Percentiles rank a stretch among this genome's conserved stretches.
phyloP scores from a whole-genome alignment of 2,113 vertebrate species.

The Turnix velox region DNA sequence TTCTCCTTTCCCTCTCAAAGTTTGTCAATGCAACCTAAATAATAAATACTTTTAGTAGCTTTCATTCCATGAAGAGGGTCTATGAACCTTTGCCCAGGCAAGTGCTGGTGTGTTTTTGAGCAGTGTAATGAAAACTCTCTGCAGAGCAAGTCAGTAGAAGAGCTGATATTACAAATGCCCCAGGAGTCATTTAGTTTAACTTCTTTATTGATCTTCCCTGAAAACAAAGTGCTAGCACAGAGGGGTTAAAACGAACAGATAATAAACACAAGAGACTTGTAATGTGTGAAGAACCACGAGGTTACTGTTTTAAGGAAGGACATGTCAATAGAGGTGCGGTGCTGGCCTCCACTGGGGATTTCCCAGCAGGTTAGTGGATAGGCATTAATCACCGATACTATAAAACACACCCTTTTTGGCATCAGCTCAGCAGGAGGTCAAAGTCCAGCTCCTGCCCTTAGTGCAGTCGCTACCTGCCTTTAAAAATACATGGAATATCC shows the following conservation, averaged over 20 bases:
- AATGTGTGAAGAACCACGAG: background rate
- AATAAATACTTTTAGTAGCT: background rate
- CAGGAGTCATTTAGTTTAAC: background rate
- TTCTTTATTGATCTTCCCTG: background rate
- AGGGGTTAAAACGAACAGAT: background rate
- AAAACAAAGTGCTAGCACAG: background rate
- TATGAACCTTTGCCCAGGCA: background rate
- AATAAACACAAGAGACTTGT: background rate
- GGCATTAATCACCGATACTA: background rate
- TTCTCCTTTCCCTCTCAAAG: background rate
- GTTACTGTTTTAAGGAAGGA: background rate
- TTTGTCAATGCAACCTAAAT: background rate
- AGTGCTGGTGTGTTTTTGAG: background rate
- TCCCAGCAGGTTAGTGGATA: background rate
- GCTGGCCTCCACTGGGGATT: background rate
- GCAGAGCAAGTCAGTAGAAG: background rate
- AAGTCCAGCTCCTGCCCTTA: background rate
- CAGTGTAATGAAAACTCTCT: background rate
- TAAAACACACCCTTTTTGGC: background rate
- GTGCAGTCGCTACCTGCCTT: no score
- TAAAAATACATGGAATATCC: background rate
- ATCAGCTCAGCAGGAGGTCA: background rate
- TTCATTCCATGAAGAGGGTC: background rate
- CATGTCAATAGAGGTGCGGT: background rate
- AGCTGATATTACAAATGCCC: background rate